phyloP scores from a whole-genome alignment of 2,797 vertebrate species.

The Cirrhinus molitorella region DNA sequence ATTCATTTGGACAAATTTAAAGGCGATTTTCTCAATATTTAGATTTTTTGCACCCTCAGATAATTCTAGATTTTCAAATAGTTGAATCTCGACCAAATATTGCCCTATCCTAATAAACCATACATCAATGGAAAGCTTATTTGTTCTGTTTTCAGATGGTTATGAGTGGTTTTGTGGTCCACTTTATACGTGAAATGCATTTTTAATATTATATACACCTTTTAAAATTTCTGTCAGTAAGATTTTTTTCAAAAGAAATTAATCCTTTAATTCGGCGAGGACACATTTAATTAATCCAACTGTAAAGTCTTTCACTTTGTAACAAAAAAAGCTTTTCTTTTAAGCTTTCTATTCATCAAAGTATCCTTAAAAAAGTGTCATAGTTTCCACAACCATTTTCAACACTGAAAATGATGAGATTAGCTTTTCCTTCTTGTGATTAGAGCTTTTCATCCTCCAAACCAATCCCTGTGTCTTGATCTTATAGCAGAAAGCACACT shows the following conservation, averaged over 20 bases:
- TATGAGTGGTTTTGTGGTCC: too few relatives aligned
- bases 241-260: not conserved
- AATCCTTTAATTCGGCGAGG: not conserved
- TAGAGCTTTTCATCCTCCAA: slow-evolving; percentile 5
- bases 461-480: not conserved
- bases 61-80: too few relatives aligned
- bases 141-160: too few relatives aligned
- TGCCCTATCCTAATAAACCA: too few relatives aligned
- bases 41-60: too few relatives aligned
- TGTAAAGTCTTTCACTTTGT: not conserved
- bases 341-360: not conserved
- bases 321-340: not conserved
- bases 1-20: too few relatives aligned
- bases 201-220: not conserved
- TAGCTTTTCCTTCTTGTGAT: slow-evolving; percentile 11
- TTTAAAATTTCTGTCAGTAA: not conserved
- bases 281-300: not conserved
- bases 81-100: too few relatives aligned
- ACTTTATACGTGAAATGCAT: too few relatives aligned
- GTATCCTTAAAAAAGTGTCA: not conserved
- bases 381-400: not conserved
- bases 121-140: too few relatives aligned
- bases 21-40: too few relatives aligned
- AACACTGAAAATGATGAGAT: not conserved
- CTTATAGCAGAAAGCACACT: slow-evolving; percentile 17